These are phyloP conservation scores for Rotaria sp. DNA, from an alignment of 2,888 invertebrate genomes.

Conservation along the genomic window DNA sequence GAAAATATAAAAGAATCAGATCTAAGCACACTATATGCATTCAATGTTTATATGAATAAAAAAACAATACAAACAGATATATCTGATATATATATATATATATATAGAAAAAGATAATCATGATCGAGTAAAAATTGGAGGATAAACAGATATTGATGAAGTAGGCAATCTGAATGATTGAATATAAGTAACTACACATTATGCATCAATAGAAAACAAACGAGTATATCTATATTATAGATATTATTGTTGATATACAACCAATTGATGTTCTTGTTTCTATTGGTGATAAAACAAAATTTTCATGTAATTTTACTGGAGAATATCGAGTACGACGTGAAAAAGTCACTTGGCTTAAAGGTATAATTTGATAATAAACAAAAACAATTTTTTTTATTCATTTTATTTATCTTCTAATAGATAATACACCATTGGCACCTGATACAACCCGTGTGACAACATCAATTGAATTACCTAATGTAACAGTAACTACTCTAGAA, in stretches of 20 bases:
- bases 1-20: not conserved
- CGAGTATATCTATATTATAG: not conserved
- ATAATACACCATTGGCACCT: not conserved
- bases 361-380: not conserved
- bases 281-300: not conserved
- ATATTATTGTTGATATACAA: conserved; percentile 15
- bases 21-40: not conserved
- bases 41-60: not conserved
- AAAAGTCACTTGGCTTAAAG: conserved; percentile 3
- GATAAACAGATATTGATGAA: not conserved
- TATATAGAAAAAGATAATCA: not conserved
- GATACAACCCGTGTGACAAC: not conserved
- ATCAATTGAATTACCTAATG: conserved; percentile 13
- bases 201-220: not conserved
- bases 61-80: not conserved
- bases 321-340: not conserved
- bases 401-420: not conserved
- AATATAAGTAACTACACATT: not conserved
- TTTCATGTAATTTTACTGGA: not conserved
- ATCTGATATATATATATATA: not conserved
- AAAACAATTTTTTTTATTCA: not conserved
- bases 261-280: not conserved
- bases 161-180: not conserved
- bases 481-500: conserved; percentile 14
- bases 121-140: not conserved